Base-by-base conservation (phyloP, 2,888 invertebrate genomes). In the Cylindroiulus punctatus region DNA sequence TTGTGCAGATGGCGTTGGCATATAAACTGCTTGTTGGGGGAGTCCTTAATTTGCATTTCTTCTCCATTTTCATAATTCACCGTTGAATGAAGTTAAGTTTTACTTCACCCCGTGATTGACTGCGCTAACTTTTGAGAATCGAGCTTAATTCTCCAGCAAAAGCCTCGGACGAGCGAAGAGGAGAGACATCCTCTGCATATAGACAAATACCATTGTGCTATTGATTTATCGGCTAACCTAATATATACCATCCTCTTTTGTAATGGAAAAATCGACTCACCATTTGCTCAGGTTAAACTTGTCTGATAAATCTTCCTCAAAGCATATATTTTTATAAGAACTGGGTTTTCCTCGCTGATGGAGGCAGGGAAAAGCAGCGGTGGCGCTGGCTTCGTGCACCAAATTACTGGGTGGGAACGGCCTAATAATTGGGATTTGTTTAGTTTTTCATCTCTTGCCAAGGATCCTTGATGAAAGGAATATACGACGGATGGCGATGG, bases 31-130 rank as follows among this genome's bases (percentile, higher is more conserved):
- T 82, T 82, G 42, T 40, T n/a, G 42, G 36, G n/a, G 10, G 82
- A n/a, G 36, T 40, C 42, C 36, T 82, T 82, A n/a, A 82, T 82
- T 82, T 82, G 82, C 82, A 82, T 82, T 82, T 82, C 82, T 40
- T 82, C 42, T 82, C 82, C 82, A 82, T 82, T 82, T 82, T 82
- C 42, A 82, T 82, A 82, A 82, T 82, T 82, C 42, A 40, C 42
- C 42, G 22, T 82, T 12, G 40, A 82, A 40, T 40, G 42, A 82
- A 40, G 42, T 32, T 32, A 7, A 40, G 42, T 36, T 36, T 82
- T 42, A 22, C 40, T 40, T 10, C 36, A 12, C 82, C n/a, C 36
- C 19, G 82, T 82, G 82, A 82, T 82, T 82, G 82, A 82, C 82
- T 82, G 82, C 82, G 12, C 36, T 36, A 36, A 82, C 82, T 82